Base-by-base conservation (phyloP, 2,888 invertebrate genomes). In the Acleris sparsana region DNA sequence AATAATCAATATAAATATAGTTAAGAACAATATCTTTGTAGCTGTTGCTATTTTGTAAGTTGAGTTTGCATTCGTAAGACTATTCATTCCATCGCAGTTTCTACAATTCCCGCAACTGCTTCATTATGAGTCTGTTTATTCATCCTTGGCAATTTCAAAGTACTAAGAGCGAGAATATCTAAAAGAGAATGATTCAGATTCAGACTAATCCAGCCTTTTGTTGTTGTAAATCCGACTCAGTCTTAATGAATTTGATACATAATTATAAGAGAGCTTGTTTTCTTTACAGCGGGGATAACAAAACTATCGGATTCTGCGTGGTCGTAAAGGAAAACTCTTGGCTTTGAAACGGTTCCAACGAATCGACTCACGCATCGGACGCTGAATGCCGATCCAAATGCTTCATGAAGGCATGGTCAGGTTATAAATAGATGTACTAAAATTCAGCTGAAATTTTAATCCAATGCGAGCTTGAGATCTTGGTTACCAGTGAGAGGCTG, bases 281-380 rank as follows among this genome's bases (percentile, higher is more conserved):
- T 39, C n/a, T 57, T 53, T 53, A 29, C 53, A 18, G 11, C 53
- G 46, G 20, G 20, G 43, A 61, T 49, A 65, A 65, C 29, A 49
- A n/a, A n/a, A 60, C 55, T 44, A 49, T 18, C 49, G 46, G 49
- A 60, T 53, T 46, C 62, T 53, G 48, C 52, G 17, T 20, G 60
- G 66, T 59, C 33, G 62, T 69, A 53, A 51, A 69, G 68, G 70
- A 70, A 71, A 68, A 71, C 63, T 57, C 51, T 63, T 60, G 58
- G 53, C 48, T 48, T 65, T 63, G 68, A 68, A 69, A 64, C 67
- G 51, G 63, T 53, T 69, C 63, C 69, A 68, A 71, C 63, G 57
- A 67, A 39, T 60, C 66, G 62, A 52, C 62, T 66, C 62, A 48
- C 39, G 53, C 62, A 49, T 43, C 46, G 52, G 39, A 63, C 56